phyloP scores from a whole-genome alignment of 2,888 invertebrate genomes.

The Camponotus fellah region DNA sequence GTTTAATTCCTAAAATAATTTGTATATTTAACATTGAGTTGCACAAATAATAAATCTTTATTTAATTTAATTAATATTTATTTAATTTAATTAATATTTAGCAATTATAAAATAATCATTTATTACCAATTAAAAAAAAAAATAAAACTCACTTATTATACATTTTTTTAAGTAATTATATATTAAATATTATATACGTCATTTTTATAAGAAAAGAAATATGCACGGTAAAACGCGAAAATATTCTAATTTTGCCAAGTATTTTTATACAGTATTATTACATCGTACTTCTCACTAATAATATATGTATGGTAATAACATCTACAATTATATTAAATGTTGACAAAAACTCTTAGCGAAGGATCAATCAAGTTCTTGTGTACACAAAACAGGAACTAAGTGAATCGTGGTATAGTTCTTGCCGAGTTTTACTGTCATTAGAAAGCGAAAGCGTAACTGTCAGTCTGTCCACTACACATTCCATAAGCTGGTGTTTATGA shows the following conservation, averaged over 20 bases:
- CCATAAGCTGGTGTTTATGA: constrained; percentile 42
- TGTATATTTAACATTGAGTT: background rate
- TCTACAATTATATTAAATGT: background rate
- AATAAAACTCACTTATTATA: background rate
- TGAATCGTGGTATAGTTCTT: constrained; percentile 31
- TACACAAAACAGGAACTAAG: constrained; percentile 19
- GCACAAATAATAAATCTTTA: background rate
- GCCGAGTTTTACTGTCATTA: constrained; percentile 52
- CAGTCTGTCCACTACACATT: constrained; percentile 39
- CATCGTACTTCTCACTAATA: constrained; percentile 1
- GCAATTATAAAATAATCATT: background rate
- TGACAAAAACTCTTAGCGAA: constrained; percentile 17
- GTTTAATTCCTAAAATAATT: constrained; percentile 9
- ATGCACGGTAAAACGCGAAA: background rate
- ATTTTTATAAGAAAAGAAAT: background rate
- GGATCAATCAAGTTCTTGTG: background rate
- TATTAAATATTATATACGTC: constrained; percentile 21
- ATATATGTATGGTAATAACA: background rate
- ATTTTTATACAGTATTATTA: constrained; percentile 4
- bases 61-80: no score
- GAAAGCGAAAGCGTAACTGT: constrained; percentile 57
- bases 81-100: no score
- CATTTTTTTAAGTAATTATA: background rate
- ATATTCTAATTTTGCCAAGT: background rate
- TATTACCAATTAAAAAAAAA: background rate